Evolutionary conservation across 2,888 invertebrate genomes (phyloP).

Genomic region (Cephus rjabovi): DNA sequence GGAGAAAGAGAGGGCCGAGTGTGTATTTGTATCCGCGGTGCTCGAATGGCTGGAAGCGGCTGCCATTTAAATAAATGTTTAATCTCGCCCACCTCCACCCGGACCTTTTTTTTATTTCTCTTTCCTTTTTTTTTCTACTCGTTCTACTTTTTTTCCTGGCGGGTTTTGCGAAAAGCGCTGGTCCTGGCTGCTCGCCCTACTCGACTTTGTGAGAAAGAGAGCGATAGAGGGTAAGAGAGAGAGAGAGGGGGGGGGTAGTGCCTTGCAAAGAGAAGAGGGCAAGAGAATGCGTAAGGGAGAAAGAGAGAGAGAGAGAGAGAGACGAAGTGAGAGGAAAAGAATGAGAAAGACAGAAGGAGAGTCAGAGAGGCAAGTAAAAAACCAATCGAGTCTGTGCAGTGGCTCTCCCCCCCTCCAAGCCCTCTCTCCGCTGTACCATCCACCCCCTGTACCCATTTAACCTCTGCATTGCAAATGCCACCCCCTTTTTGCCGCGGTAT

Average conservation of each 20-base stretch:
- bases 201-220: constrained; percentile 11
- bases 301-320: constrained; percentile 18
- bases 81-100: constrained; percentile 56
- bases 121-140: constrained; percentile 28
- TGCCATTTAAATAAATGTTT: constrained; percentile 66
- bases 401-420: constrained; percentile 24
- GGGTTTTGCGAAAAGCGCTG: constrained; percentile 44
- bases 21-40: constrained; percentile 20
- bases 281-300: constrained; percentile 16
- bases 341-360: constrained; percentile 11
- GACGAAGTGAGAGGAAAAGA: constrained; percentile 17
- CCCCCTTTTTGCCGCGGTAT: constrained; percentile 57
- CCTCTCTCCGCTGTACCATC: not conserved
- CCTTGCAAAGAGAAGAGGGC: constrained; percentile 14
- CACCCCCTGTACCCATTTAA: constrained; percentile 61
- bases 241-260: constrained; percentile 19
- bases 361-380: constrained; percentile 55
- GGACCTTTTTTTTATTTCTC: constrained; percentile 25
- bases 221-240: constrained; percentile 14
- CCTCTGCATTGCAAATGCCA: constrained; percentile 68
- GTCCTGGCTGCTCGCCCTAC: constrained; percentile 27
- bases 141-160: constrained; percentile 25
- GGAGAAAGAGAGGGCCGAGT: not conserved
- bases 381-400: constrained; percentile 64
- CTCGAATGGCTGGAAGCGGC: constrained; percentile 46